Evolutionary conservation across 2,113 vertebrate genomes (phyloP).

Genomic region (Ceuthmochares aereus): DNA sequence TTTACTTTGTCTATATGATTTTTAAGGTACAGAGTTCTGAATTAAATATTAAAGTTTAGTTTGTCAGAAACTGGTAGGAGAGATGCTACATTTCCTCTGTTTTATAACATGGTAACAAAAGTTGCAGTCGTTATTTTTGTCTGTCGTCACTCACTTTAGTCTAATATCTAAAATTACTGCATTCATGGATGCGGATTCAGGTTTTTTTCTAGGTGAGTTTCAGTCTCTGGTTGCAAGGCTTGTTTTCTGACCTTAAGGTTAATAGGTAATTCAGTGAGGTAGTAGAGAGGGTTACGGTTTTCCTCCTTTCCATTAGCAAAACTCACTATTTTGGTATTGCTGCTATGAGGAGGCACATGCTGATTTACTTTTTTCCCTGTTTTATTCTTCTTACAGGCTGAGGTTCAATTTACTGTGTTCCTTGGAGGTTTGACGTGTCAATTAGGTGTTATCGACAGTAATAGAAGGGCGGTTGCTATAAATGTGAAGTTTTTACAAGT

Average conservation of each 20-base stretch:
- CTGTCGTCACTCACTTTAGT: not conserved
- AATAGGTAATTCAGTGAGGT: constrained; percentile 31
- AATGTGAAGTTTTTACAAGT: constrained; percentile 77
- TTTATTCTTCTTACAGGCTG: constrained; percentile 68
- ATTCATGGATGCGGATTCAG: not conserved
- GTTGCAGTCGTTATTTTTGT: not conserved
- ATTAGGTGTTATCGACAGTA: constrained; percentile 80
- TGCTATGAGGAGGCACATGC: constrained; percentile 28
- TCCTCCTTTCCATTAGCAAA: constrained; percentile 35
- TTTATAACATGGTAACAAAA: not conserved
- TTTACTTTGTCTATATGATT: not conserved
- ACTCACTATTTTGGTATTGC: not conserved
- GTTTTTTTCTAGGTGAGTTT: not conserved
- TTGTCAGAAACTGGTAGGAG: not conserved
- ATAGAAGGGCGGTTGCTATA: constrained; percentile 75
- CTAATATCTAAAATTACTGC: not conserved
- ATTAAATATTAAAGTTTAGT: not conserved
- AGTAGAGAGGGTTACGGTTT: constrained; percentile 17
- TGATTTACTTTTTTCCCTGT: constrained; percentile 70
- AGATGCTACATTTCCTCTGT: not conserved
- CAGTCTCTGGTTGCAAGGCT: not conserved
- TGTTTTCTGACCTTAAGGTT: constrained; percentile 8
- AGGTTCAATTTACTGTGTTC: constrained; percentile 74
- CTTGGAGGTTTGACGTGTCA: constrained; percentile 78
- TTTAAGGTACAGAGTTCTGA: not conserved